phyloP scores from a whole-genome alignment of 2,797 vertebrate species.

The Lacerta viridis region DNA sequence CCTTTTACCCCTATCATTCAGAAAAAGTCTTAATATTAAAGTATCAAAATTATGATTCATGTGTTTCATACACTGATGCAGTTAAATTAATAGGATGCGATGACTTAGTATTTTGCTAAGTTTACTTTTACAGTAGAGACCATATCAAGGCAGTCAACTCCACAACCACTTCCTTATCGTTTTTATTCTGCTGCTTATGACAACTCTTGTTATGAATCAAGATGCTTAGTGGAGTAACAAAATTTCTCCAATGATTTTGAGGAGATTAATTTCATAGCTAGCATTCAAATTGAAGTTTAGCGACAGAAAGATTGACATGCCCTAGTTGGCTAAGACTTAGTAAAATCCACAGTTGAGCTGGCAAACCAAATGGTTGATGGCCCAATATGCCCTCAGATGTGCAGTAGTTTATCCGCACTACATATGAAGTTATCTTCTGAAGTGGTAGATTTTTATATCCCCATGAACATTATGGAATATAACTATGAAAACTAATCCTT shows the following conservation, averaged over 20 bases:
- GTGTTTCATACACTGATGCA: background rate
- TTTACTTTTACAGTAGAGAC: constrained; percentile 6
- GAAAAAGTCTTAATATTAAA: background rate
- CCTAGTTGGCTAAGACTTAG: constrained; percentile 43
- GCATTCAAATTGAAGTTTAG: constrained; percentile 23
- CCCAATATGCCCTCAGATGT: constrained; percentile 32
- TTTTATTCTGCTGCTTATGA: constrained; percentile 23
- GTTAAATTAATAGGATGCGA: constrained; percentile 20
- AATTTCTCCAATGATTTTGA: background rate
- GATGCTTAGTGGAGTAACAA: constrained; percentile 29
- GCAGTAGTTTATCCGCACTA: background rate
- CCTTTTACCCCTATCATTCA: background rate
- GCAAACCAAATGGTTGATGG: constrained; percentile 32
- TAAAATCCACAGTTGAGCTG: constrained; percentile 45
- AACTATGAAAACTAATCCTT: constrained; percentile 31
- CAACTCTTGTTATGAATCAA: constrained; percentile 9
- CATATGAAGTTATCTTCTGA: constrained; percentile 31
- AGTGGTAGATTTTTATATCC: constrained; percentile 33
- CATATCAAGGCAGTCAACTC: background rate
- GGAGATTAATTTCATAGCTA: constrained; percentile 48
- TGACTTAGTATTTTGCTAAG: constrained; percentile 3
- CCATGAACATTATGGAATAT: constrained; percentile 9
- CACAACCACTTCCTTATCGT: background rate
- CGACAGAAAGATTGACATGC: constrained; percentile 29
- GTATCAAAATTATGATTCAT: background rate